These are phyloP conservation scores for Corvus hawaiiensis DNA, from an alignment of 2,113 vertebrate species.

Conservation along the genomic window DNA sequence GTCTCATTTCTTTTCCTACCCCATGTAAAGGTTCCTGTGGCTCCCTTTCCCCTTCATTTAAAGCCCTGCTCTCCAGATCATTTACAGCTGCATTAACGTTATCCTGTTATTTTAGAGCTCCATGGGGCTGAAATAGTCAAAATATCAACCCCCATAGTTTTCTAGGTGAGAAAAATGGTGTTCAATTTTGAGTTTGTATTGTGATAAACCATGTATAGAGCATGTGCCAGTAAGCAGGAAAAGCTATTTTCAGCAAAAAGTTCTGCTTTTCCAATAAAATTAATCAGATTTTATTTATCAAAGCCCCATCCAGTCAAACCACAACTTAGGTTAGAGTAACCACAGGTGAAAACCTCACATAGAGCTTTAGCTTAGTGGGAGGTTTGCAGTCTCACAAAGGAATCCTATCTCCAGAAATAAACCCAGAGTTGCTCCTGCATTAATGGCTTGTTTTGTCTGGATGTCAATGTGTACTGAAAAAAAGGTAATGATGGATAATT, in stretches of 20 bases:
- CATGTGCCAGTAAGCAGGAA: neutral
- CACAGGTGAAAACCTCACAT: neutral
- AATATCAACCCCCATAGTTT: neutral
- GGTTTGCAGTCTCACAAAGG: neutral
- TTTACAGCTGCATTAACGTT: neutral
- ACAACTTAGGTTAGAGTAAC: neutral
- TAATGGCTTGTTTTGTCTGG: conserved; percentile 48
- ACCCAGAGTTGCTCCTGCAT: neutral
- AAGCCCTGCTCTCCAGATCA: neutral
- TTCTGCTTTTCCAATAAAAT: neutral
- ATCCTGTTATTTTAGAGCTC: neutral
- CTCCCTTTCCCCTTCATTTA: neutral
- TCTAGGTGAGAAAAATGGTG: neutral
- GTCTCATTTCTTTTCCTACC: neutral
- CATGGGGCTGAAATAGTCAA: neutral
- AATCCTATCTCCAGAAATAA: conserved; percentile 25
- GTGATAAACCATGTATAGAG: neutral
- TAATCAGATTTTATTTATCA: neutral
- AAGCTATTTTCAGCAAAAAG: neutral
- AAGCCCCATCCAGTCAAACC: neutral
- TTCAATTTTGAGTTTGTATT: neutral
- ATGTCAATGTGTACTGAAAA: neutral
- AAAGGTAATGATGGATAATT: conserved; percentile 20
- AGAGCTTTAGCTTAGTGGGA: neutral
- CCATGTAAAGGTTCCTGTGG: neutral